Evolutionary conservation across 2,797 vertebrate species (phyloP).

Genomic region (Hypotaenidia okinawae): DNA sequence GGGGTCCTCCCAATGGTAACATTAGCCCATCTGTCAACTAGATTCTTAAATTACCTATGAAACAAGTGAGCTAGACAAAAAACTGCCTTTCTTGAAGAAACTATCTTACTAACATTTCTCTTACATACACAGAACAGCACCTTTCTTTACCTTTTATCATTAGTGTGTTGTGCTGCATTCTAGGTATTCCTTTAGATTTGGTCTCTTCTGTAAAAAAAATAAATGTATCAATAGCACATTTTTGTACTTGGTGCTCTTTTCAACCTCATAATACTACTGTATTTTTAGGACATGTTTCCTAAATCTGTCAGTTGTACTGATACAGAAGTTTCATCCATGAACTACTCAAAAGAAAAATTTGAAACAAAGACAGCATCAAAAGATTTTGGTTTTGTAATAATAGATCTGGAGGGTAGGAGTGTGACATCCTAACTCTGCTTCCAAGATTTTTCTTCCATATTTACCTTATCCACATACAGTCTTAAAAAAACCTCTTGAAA

Average conservation of each 20-base stretch:
- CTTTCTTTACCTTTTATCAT: not conserved
- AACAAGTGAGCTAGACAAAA: not conserved
- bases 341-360: not conserved
- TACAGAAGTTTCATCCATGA: not conserved
- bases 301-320: not conserved
- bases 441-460: not conserved
- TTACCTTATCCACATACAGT: not conserved
- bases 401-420: not conserved
- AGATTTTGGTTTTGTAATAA: not conserved
- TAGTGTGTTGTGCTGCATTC: not conserved
- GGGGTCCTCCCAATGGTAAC: not conserved
- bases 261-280: not conserved
- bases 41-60: not conserved
- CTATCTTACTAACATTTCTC: not conserved
- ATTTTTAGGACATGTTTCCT: not conserved
- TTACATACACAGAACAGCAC: not conserved
- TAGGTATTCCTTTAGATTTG: not conserved
- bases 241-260: not conserved
- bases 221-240: not conserved
- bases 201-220: not conserved
- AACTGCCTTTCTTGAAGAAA: not conserved
- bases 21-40: not conserved
- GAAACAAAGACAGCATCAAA: not conserved
- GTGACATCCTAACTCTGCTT: not conserved
- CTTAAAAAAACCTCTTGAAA: not conserved